Evolutionary conservation across 2,113 vertebrate species (phyloP), one percentile per base, ranked within the genome.

Genomic region (Brevimyrus niger): DNA sequence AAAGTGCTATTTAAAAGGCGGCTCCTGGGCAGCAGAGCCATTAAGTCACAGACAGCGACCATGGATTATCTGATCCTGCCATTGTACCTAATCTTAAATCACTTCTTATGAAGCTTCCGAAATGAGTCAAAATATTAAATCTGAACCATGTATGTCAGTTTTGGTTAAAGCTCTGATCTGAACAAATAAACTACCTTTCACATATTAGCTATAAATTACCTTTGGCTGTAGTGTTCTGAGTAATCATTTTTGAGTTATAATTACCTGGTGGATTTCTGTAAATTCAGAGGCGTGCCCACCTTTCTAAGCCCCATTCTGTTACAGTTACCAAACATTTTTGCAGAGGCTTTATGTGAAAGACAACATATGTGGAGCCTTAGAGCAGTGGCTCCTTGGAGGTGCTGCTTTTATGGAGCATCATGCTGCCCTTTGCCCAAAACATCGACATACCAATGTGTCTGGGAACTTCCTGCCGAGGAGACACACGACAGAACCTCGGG

Each of bases 401-500:
- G 10, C 35, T 31, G 17, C 23, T 69, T 11, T 61, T 69, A 61
- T 1, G 21, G 44, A n/a, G 9, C 35, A 23, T 88, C 1, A 10
- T 2, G 21, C 58, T 65, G 19, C 10, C 23, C 42, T 31, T 27
- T 86, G 47, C 48, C 44, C 46, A 76, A 76, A 23, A 31, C 42
- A 11, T 31, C 23, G 4, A 31, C 23, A 15, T 31, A 4, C 61
- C 11, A 48, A 82, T 46, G 76, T 87, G 89, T 84, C 51, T 90
- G 90, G 61, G 58, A 90, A 90, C 69, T 82, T 87, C 47, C 89
- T 86, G 89, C 42, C 27, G 10, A 27, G 46, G 42, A 61, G 86
- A 84, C 88, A 73, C 88, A n/a, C 88, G 83, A 83, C 88, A 44
- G 47, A 38, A 65, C 31, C 48, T 61, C 84, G 23, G 38, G 80